A percentile compares a stretch with the other conserved stretches of the same genome.
Conservation (phyloP, 1,140 invertebrate genomes). For the Dendroctonus valens region DNA sequence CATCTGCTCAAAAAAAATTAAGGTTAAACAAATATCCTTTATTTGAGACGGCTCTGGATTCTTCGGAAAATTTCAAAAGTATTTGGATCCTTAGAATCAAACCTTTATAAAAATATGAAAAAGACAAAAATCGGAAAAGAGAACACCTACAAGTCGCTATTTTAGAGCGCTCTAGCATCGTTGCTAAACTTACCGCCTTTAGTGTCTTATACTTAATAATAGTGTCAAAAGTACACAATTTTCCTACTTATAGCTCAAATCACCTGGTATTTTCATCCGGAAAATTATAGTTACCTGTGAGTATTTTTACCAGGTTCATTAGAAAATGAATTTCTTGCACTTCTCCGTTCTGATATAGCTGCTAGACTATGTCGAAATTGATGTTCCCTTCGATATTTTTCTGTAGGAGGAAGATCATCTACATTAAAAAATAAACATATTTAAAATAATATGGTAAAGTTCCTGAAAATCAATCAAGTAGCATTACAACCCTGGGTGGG, state of each 20-base stretch:
- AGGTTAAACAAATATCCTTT: no score
- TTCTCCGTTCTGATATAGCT: constrained; percentile 48
- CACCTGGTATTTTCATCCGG: no score
- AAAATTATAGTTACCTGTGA: not conserved
- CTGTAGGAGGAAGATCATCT: constrained; percentile 30
- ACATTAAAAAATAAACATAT: not conserved
- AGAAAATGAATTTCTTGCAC: constrained; percentile 37
- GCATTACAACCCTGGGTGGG: no score
- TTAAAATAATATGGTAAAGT: not conserved
- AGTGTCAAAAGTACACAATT: not conserved
- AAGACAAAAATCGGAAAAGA: no score
- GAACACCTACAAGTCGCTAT: not conserved
- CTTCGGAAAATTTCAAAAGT: no score
- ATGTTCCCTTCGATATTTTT: constrained; percentile 42
- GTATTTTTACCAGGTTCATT: constrained; percentile 23
- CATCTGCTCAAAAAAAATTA: no score
- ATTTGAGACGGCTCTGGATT: no score
- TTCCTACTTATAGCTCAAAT: no score
- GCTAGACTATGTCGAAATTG: constrained; percentile 46
- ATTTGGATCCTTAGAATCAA: no score
- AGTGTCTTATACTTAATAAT: not conserved
- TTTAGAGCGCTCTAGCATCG: not conserved
- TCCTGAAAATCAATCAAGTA: not conserved
- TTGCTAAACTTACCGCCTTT: not conserved
- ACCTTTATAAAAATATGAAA: no score